Conservation (phyloP, 2,113 vertebrate genomes). For the Neolamprologus tretocephalus region DNA sequence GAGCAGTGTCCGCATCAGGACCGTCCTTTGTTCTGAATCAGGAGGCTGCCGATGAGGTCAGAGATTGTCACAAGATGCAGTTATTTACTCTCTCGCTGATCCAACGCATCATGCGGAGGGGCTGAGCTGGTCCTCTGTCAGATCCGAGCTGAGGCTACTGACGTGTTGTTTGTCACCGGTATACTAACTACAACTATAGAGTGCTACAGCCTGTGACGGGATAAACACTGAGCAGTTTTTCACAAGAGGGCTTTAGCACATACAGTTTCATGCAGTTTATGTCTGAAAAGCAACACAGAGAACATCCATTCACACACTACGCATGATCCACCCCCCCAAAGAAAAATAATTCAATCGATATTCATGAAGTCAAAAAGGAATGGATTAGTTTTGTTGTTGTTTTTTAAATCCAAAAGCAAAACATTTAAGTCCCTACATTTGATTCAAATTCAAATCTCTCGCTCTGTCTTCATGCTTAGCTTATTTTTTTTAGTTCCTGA, state of each 20-base stretch:
- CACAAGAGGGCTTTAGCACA: conserved; percentile 47
- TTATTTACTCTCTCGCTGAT: conserved; percentile 16
- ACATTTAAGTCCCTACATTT: not conserved
- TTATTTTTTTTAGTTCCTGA: conserved; percentile 10
- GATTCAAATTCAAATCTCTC: not conserved
- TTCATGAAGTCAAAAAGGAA: not conserved
- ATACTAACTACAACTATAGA: not conserved
- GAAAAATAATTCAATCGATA: not conserved
- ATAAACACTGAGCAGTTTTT: conserved; percentile 30
- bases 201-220: conserved; percentile 28
- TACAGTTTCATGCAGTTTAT: conserved; percentile 65
- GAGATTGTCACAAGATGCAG: conserved; percentile 55
- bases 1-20: conserved; percentile 20
- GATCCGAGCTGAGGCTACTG: not conserved
- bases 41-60: conserved; percentile 56
- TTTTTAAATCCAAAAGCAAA: not conserved
- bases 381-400: not conserved
- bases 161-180: conserved; percentile 2
- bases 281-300: conserved; percentile 45
- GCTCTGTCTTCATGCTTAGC: conserved; percentile 28
- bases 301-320: conserved; percentile 6
- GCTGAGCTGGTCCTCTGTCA: not conserved
- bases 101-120: not conserved
- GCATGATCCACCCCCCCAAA: not conserved
- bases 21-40: conserved; percentile 51